Evolutionary conservation across 2,797 vertebrate genomes (phyloP).

Genomic region (Lagodon rhomboides): DNA sequence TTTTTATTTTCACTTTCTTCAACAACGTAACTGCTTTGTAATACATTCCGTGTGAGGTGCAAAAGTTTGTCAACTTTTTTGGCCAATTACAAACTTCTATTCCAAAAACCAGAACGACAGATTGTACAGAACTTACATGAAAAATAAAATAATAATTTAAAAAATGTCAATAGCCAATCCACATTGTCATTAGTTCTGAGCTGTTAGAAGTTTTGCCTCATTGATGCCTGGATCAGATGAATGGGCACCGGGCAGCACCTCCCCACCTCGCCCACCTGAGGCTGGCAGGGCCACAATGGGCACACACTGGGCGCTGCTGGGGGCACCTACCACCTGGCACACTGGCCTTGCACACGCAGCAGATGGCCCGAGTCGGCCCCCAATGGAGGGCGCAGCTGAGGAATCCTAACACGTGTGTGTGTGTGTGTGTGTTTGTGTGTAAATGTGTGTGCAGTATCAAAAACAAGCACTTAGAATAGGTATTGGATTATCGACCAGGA

Average conservation of each 20-base stretch:
- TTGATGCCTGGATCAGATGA: slow-evolving; percentile 51
- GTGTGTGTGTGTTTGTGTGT: neutral
- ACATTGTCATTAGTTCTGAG: no score
- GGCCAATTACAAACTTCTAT: no score
- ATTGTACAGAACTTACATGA: no score
- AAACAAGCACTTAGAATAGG: slow-evolving; percentile 52
- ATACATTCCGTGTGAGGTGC: no score
- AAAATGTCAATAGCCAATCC: no score
- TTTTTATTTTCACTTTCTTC: no score
- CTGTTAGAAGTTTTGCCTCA: slow-evolving; percentile 23
- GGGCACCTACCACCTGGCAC: slow-evolving; percentile 72
- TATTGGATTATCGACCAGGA: slow-evolving; percentile 66
- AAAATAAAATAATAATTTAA: no score
- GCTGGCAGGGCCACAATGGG: slow-evolving; percentile 72
- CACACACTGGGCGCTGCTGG: slow-evolving; percentile 45
- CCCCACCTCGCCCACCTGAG: slow-evolving; percentile 67
- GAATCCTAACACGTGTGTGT: slow-evolving; percentile 55
- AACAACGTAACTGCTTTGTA: no score
- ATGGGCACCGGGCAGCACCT: slow-evolving; percentile 40
- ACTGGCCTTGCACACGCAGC: slow-evolving; percentile 60
- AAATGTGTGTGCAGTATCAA: slow-evolving; percentile 39
- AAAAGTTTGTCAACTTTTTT: no score
- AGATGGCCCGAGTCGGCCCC: slow-evolving; percentile 72
- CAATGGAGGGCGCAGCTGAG: slow-evolving; percentile 67
- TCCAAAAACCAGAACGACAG: no score